Base-by-base conservation (phyloP, 2,888 invertebrate species). In the Atethmia centrago region DNA sequence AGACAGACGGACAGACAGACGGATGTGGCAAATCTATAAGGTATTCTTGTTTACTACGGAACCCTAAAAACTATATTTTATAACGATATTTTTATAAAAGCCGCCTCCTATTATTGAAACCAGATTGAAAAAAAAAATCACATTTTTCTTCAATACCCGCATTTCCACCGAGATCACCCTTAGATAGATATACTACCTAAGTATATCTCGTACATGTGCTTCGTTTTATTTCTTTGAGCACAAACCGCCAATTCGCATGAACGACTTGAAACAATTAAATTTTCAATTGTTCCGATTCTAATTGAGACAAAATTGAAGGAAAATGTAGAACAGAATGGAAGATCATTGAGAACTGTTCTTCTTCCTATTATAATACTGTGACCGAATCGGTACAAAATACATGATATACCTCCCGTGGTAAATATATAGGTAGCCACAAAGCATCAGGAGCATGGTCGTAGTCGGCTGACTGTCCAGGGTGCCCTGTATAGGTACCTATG, bases 241-340 rank as follows among this genome's bases (percentile, higher is more conserved):
- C 21, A 42, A 68, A 56, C n/a, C 3, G 14, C n/a, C 14, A 42
- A 28, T 74, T 36, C 36, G 49, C 28, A n/a, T 47, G 55, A 62
- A 45, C 21, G 19, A 51, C 42, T 61, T 28, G 7, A 65, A 61
- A 65, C 28, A 56, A 71, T 58, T 71, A 7, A n/a, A 51, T 63
- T 78, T 36, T 3, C 51, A 51, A 63, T 19, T 59, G 21, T 49
- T 42, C 12, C 9, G 21, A 42, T 25, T 74, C 9, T 42, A 42
- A 56, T 56, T 49, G n/a, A 31, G 21, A 65, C n/a, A 25, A 51
- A 66, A 66, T 55, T 77, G n/a, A 45, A 31, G n/a, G 25, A 51
- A 77, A 49, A 70, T 67, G 36, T 21, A 47, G 51, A 61, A 14
- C 14, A 40, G 40, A 55, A 77, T 40, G 28, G 40, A 42, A 58